Evolutionary conservation across 2,797 vertebrate species (phyloP).

Genomic region (Syndactyla subalaris): DNA sequence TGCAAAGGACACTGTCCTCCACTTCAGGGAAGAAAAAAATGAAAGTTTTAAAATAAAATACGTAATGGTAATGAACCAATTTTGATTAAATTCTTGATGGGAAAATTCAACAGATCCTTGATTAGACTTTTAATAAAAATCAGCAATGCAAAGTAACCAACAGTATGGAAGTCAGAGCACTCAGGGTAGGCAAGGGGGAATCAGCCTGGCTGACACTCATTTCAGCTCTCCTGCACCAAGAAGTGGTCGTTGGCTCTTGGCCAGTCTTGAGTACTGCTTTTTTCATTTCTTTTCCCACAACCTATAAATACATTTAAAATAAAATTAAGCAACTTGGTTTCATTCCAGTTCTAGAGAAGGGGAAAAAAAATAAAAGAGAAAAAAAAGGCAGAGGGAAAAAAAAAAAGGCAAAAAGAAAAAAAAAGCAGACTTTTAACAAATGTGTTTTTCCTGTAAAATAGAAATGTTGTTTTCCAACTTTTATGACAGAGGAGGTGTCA

Average conservation of each 20-base stretch:
- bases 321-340: constrained; percentile 18
- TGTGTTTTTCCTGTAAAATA: background rate
- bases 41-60: background rate
- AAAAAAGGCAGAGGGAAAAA: background rate
- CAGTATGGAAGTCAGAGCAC: background rate
- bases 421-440: background rate
- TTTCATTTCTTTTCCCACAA: constrained; percentile 22
- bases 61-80: background rate
- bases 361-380: background rate
- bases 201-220: background rate
- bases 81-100: constrained; percentile 6
- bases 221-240: constrained; percentile 4
- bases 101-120: constrained; percentile 5
- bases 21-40: background rate
- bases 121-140: constrained; percentile 18
- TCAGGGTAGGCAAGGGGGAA: background rate
- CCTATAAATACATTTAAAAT: constrained; percentile 34
- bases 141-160: background rate
- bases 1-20: background rate
- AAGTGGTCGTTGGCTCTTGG: background rate
- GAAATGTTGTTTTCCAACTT: background rate
- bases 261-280: background rate
- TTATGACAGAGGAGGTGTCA: background rate
- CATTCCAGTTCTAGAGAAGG: background rate
- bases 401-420: background rate